Evolutionary conservation across 1,140 invertebrate genomes (phyloP), one percentile per base, ranked within the genome.

Genomic region (Bathynomus jamesi): DNA sequence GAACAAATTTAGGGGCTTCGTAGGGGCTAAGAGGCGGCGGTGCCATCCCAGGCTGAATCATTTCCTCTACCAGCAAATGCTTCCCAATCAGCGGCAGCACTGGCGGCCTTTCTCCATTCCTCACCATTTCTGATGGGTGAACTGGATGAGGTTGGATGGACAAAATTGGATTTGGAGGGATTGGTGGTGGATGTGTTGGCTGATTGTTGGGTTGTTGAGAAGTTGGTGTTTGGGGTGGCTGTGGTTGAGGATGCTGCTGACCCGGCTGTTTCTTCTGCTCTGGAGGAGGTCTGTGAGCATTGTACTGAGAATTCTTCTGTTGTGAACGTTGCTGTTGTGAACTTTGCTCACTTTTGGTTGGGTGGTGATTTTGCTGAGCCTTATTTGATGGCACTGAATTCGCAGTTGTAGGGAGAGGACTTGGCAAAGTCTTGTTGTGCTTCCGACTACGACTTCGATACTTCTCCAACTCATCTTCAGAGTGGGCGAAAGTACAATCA

Each of bases 401-500:
- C n/a, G n/a, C n/a, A n/a, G n/a, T n/a, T 21, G 65, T n/a, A 31
- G 73, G 65, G 32, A 69, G 28, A 28, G 69, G 3, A 29, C 61
- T 61, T 64, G 73, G 65, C 25, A 30, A 46, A 27, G 69, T 61
- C 61, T 75, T 75, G 10, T 66, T 69, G 29, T 75, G 73, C 24
- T 75, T 75, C 5, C 73, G 69, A 60, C 69, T 75, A n/a, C 73
- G 60, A 32, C 70, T 71, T 24, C 73, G 27, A 28, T 71, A 71
- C 28, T 75, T 75, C 79, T 95, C 93, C 21, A 96, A 83, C 82
- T 98, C 94, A 71, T 94, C 90, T 72, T 92, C 90, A 8, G 91
- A 93, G 81, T 97, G 94, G 29, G 93, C 93, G 85, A 95, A 96
- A 0, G 92, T 95, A 81, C 95, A 98, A 78, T 88, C 89, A 24